Conservation (phyloP, 2,113 vertebrate species). For the Dunckerocampus dactyliophorus region DNA sequence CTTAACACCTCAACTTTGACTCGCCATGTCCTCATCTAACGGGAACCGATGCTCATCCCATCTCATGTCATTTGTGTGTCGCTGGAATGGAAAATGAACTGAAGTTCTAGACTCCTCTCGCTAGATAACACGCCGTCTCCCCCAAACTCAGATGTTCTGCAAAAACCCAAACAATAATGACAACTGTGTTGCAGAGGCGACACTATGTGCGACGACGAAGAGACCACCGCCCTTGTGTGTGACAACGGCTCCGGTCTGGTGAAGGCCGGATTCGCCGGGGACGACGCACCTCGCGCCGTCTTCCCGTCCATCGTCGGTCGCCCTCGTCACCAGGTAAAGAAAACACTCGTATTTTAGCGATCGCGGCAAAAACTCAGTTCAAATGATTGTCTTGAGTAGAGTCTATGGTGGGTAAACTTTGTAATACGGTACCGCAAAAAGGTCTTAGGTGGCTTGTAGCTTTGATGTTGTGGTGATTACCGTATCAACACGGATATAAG, state of each 20-base stretch:
- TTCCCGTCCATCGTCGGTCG: constrained; percentile 73
- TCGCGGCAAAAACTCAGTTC: background rate
- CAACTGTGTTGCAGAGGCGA: constrained; percentile 47
- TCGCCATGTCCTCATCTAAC: constrained; percentile 22
- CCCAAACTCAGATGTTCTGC: background rate
- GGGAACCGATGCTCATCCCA: constrained; percentile 9
- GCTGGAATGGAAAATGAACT: no score
- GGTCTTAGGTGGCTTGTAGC: no score
- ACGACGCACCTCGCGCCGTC: constrained; percentile 70
- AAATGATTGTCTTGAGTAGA: no score
- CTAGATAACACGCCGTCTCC: no score
- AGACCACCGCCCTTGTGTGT: constrained; percentile 67
- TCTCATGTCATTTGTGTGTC: background rate
- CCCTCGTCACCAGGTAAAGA: constrained; percentile 70
- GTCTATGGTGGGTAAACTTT: no score
- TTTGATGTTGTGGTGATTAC: no score
- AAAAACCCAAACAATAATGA: constrained; percentile 7
- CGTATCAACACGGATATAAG: no score
- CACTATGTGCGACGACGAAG: constrained; percentile 68
- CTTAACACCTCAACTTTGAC: constrained; percentile 17
- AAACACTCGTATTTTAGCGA: background rate
- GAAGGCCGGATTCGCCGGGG: constrained; percentile 70
- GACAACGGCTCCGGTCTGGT: constrained; percentile 70
- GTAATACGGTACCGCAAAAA: no score
- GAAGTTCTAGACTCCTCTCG: no score